Base-by-base conservation (phyloP, 2,113 vertebrate species). In the Thinocorus orbignyianus region DNA sequence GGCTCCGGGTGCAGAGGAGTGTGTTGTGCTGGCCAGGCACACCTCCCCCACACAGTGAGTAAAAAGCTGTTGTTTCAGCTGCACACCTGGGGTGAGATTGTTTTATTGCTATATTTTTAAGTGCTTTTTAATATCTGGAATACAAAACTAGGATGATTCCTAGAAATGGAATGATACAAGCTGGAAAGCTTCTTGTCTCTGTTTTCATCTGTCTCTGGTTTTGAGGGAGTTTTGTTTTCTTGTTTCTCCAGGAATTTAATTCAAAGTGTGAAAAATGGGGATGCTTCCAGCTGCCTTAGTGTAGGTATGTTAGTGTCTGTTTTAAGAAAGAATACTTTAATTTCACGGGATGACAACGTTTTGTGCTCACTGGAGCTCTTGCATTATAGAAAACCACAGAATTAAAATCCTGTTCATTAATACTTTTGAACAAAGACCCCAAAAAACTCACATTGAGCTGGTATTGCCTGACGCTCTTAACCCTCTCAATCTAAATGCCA, bases 241-340 rank as follows among this genome's bases (percentile, higher is more conserved):
- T 30, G 10, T 42, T 28, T 52, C 17, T 26, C 44, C 57, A 98
- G 98, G 62, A 58, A 96, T 37, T 86, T 98, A 54, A 46, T 98
- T 66, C 98, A 98, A 94, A 98, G 96, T 85, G 94, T 98, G 66
- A 97, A 96, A 86, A 91, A 96, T 1, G 98, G 97, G 12, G 95
- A 98, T 86, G 85, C 97, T 64, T 97, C 97, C 42, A 88, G 30
- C 31, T 98, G 98, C 92, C 97, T 97, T 81, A 60, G 41, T 20
- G 74, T 93, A 78, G 98, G 98, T 98, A 95, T 15, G 54, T 71
- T 31, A 86, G 66, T 0, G 3, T 65, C 86, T 68, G 8, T 31
- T 39, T 62, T 70, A 35, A 60, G n/a, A 65, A 39, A 42, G 26
- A 30, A 3, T 18, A 37, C 37, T 74, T 60, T 54, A 78, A 52